A percentile compares a stretch with the other conserved stretches of the same genome.
Conservation (phyloP, 2,888 invertebrate genomes). For the Orgyia antiqua region DNA sequence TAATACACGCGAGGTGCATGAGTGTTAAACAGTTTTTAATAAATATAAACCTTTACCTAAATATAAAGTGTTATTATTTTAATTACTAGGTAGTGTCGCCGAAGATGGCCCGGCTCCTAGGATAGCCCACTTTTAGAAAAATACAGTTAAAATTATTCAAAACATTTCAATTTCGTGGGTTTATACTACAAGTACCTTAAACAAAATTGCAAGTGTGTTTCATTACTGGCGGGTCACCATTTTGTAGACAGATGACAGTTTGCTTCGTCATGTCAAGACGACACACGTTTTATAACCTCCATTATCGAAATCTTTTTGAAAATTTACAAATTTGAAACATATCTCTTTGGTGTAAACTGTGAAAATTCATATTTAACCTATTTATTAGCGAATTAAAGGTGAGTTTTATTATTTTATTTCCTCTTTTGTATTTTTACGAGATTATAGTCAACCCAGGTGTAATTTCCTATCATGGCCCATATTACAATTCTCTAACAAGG, state of each 20-base stretch:
- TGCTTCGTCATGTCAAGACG: too few species aligned
- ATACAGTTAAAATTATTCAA: neutral
- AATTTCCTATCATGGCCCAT: neutral
- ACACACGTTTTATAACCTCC: too few species aligned
- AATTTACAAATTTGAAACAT: neutral
- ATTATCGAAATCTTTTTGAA: neutral
- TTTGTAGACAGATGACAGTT: too few species aligned
- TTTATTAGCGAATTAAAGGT: neutral
- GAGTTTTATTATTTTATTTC: constrained; percentile 1
- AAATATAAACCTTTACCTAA: too few species aligned
- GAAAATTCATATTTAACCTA: constrained; percentile 1
- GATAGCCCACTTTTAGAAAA: neutral
- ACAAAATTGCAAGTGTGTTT: neutral
- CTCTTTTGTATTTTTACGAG: constrained; percentile 1
- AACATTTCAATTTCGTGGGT: neutral
- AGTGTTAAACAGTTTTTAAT: too few species aligned
- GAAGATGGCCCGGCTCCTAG: neutral
- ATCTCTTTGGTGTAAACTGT: neutral
- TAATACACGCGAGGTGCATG: too few species aligned
- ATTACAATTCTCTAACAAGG: neutral
- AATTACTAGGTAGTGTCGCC: neutral
- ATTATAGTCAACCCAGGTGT: neutral
- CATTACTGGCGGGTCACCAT: too few species aligned
- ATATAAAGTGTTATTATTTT: too few species aligned
- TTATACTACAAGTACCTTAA: neutral